Conservation (phyloP, 1,140 invertebrate genomes). For the Epicauta chinensis region DNA sequence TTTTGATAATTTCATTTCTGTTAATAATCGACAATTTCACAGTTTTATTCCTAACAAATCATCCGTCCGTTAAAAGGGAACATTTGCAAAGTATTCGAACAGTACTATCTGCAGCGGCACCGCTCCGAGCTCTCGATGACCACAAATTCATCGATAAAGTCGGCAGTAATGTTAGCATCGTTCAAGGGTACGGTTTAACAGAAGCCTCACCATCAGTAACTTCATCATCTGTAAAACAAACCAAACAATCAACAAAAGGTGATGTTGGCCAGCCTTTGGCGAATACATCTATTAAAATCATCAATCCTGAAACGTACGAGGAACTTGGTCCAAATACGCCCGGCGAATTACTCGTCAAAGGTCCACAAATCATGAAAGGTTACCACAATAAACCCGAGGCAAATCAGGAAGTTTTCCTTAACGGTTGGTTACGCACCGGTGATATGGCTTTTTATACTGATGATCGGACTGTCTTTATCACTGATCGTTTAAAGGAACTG, state of each 20-base stretch:
- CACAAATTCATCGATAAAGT: constrained; percentile 48
- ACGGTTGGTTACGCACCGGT: constrained; percentile 68
- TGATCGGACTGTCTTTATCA: constrained; percentile 61
- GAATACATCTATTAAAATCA: constrained; percentile 60
- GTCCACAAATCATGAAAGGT: constrained; percentile 65
- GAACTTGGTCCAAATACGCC: constrained; percentile 44
- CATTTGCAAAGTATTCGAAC: constrained; percentile 53
- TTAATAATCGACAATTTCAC: constrained; percentile 36
- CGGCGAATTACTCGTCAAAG: constrained; percentile 59
- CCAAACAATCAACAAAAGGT: constrained; percentile 39
- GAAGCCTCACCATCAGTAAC: constrained; percentile 50
- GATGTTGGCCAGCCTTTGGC: constrained; percentile 55
- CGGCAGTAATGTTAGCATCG: not conserved
- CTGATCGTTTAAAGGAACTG: constrained; percentile 71
- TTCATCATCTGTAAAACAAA: constrained; percentile 28
- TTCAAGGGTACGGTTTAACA: constrained; percentile 58
- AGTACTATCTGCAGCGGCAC: constrained; percentile 58
- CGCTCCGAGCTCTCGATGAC: constrained; percentile 55
- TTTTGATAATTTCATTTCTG: too few species aligned
- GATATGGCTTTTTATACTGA: constrained; percentile 69
- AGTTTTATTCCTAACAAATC: constrained; percentile 61
- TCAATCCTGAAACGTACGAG: constrained; percentile 48
- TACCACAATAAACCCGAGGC: constrained; percentile 65
- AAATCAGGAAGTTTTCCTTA: constrained; percentile 54
- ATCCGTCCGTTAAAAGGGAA: constrained; percentile 52